phyloP scores from a whole-genome alignment of 2,113 vertebrate genomes.

The Epinephelus moara region DNA sequence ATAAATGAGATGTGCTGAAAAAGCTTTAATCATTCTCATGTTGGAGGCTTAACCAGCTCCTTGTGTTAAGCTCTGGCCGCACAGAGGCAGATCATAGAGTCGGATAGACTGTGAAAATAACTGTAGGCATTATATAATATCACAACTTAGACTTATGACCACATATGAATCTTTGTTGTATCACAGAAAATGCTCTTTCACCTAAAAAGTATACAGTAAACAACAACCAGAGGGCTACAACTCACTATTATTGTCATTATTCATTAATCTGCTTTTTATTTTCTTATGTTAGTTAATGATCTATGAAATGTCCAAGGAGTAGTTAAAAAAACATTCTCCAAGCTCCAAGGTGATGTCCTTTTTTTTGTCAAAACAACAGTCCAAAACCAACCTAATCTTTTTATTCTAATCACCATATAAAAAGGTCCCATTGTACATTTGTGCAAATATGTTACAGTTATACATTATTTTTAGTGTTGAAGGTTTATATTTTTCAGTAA shows the following conservation, averaged over 20 bases:
- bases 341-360: neutral
- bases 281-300: neutral
- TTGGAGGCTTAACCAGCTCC: conserved; percentile 24
- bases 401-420: no score
- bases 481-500: no score
- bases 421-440: no score
- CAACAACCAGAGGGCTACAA: neutral
- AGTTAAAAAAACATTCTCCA: neutral
- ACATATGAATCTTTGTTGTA: neutral
- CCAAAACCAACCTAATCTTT: no score
- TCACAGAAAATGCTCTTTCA: neutral
- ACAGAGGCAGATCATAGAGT: conserved; percentile 28
- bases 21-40: conserved; percentile 39
- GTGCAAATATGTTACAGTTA: no score
- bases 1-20: conserved; percentile 46
- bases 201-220: neutral
- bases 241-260: neutral
- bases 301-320: neutral
- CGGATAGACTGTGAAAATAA: neutral
- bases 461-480: no score
- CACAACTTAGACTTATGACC: neutral
- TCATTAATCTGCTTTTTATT: neutral
- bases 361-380: neutral
- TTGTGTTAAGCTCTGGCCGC: neutral
- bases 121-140: conserved; percentile 5